Evolutionary conservation across 2,113 vertebrate genomes (phyloP).

Genomic region (Tragelaphus strepsiceros): DNA sequence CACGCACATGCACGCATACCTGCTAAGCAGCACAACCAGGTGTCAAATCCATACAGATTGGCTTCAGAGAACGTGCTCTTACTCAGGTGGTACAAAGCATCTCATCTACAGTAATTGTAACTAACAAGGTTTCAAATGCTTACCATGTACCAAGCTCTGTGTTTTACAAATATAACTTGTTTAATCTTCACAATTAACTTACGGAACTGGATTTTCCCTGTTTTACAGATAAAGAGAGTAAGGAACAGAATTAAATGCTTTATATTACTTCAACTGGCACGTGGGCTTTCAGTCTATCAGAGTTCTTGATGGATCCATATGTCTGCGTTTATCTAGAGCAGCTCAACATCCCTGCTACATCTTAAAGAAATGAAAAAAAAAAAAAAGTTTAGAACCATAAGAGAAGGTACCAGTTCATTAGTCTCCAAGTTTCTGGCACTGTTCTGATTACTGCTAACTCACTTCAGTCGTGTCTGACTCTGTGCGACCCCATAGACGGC

Average conservation of each 20-base stretch:
- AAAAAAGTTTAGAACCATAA: neutral
- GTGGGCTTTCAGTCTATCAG: neutral
- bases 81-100: neutral
- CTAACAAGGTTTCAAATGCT: neutral
- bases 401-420: neutral
- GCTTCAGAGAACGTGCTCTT: neutral
- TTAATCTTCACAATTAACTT: neutral
- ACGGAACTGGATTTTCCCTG: neutral
- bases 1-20: neutral
- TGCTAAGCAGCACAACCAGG: neutral
- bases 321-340: neutral
- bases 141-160: neutral
- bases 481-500: no score
- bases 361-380: neutral
- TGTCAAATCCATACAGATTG: neutral
- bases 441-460: neutral
- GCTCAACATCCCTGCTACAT: neutral
- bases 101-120: neutral
- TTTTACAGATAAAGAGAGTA: neutral
- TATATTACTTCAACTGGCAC: neutral
- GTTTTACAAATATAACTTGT: neutral
- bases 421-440: constrained; percentile 25
- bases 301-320: neutral
- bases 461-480: no score
- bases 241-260: neutral